Percentiles rank a stretch among this genome's conserved stretches.
Evolutionary conservation across 1,140 invertebrate genomes (phyloP).

Genomic region (Brachionus rotundiformis): DNA sequence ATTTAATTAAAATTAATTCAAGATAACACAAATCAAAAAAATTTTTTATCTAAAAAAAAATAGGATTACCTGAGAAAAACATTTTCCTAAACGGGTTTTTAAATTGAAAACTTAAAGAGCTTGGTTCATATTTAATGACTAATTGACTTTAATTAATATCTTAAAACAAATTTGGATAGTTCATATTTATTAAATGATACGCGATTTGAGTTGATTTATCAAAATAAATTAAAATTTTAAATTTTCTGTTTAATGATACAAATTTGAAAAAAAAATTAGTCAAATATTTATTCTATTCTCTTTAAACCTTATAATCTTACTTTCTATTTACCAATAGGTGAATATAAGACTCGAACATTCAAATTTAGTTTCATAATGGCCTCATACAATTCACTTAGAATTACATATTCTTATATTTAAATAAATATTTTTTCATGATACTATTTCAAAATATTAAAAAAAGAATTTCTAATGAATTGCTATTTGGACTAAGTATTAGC

Average conservation of each 20-base stretch:
- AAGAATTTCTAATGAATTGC: background rate
- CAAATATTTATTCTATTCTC: background rate
- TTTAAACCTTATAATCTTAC: background rate
- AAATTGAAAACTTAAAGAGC: background rate
- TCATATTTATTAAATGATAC: background rate
- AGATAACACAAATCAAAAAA: too few relatives aligned
- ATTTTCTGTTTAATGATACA: background rate
- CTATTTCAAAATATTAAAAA: background rate
- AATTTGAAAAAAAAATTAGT: background rate
- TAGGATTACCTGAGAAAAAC: background rate
- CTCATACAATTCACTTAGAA: background rate
- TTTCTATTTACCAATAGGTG: background rate
- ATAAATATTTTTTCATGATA: background rate
- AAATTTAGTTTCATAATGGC: background rate
- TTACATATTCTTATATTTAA: background rate
- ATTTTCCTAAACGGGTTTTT: background rate
- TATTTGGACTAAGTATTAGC: constrained; percentile 21
- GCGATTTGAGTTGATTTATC: background rate
- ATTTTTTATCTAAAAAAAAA: too few relatives aligned
- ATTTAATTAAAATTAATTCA: too few relatives aligned
- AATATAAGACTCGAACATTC: background rate
- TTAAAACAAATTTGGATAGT: background rate
- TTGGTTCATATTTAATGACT: background rate
- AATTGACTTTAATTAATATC: background rate
- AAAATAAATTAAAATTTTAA: background rate